phyloP scores from a whole-genome alignment of 2,888 invertebrate genomes.

The Lymantria monacha region DNA sequence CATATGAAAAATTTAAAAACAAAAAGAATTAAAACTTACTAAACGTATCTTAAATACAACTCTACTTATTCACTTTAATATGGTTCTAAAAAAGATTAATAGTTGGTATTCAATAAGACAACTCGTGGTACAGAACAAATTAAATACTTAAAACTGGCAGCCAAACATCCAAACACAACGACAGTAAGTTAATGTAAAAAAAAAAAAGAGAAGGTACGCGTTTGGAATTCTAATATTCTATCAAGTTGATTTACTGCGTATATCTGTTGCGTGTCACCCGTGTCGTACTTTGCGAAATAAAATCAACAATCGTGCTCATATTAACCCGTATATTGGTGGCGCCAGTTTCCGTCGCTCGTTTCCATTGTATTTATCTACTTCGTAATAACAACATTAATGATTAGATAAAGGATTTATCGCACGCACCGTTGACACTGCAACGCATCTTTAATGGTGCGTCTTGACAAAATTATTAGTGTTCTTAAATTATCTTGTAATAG shows the following conservation, averaged over 20 bases:
- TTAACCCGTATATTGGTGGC: conserved; percentile 68
- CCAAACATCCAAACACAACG: conserved; percentile 29
- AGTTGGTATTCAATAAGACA: conserved; percentile 19
- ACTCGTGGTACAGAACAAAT: conserved; percentile 23
- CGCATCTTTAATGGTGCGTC: conserved; percentile 34
- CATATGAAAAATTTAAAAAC: background rate
- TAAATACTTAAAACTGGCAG: conserved; percentile 34
- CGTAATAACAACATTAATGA: conserved; percentile 45
- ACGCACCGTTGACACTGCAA: conserved; percentile 37
- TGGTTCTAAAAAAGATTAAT: conserved; percentile 28
- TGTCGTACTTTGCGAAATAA: conserved; percentile 33
- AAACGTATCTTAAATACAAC: conserved; percentile 1
- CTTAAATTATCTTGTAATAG: conserved; percentile 31
- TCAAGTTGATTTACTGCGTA: conserved; percentile 37
- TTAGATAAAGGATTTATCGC: conserved; percentile 48
- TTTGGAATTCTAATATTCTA: conserved; percentile 35
- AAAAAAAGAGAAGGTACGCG: conserved; percentile 24
- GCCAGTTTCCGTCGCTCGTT: conserved; percentile 53
- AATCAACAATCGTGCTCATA: conserved; percentile 50
- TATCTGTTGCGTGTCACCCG: conserved; percentile 22
- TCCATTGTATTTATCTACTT: conserved; percentile 47
- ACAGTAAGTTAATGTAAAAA: conserved; percentile 27
- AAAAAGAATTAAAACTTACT: background rate
- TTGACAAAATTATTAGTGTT: conserved; percentile 37
- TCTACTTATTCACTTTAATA: conserved; percentile 22